Percentiles rank a stretch among this genome's conserved stretches.
Conservation (phyloP, 2,797 vertebrate genomes). For the Cryptoprocta ferox region DNA sequence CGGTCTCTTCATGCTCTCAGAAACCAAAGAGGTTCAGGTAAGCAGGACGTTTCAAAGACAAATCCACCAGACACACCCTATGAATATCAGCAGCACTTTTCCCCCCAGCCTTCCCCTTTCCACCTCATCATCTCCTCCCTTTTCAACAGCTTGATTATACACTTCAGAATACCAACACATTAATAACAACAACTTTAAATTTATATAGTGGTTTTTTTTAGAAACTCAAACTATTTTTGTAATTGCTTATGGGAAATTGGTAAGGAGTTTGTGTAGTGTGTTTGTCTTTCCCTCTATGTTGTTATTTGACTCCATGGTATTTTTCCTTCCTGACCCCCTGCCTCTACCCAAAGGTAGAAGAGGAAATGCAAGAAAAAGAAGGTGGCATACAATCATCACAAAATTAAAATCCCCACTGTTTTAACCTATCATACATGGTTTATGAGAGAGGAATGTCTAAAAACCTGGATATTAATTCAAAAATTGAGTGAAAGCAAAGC, state of each 20-base stretch:
- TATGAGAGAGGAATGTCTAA: slow-evolving; percentile 44
- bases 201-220: neutral
- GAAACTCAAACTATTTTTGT: slow-evolving; percentile 5
- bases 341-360: neutral
- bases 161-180: neutral
- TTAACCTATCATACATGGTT: slow-evolving; percentile 6
- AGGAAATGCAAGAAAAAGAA: slow-evolving; percentile 48
- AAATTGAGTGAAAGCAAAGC: slow-evolving; percentile 41
- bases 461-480: slow-evolving; percentile 53
- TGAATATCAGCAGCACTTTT: neutral
- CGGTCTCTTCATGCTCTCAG: neutral
- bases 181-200: neutral
- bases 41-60: neutral
- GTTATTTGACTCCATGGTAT: neutral
- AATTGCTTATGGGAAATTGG: neutral
- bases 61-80: neutral
- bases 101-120: neutral
- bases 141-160: neutral
- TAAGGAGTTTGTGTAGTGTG: neutral
- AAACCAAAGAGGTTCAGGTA: neutral
- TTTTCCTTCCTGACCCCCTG: slow-evolving; percentile 1
- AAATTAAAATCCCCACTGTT: slow-evolving; percentile 41
- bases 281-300: neutral
- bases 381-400: neutral
- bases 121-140: neutral